These are phyloP conservation scores for Poecilia gillii DNA, from an alignment of 2,797 vertebrate species.

Conservation along the genomic window DNA sequence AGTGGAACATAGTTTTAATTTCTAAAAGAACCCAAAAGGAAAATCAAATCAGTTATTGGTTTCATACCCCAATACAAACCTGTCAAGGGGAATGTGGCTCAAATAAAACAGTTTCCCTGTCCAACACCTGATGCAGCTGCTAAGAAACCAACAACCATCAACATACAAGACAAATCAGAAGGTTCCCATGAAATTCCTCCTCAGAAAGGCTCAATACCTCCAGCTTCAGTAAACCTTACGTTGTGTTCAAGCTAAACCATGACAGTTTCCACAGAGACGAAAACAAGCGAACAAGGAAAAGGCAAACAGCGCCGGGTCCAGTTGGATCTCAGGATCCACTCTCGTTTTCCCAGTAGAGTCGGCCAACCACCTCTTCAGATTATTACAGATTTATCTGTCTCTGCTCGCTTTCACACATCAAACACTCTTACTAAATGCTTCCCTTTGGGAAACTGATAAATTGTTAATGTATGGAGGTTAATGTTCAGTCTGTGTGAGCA, in stretches of 20 bases:
- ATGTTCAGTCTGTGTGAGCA: slow-evolving; percentile 39
- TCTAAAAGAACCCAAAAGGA: too few relatives aligned
- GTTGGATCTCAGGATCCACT: slow-evolving; percentile 21
- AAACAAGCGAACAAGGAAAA: slow-evolving; percentile 14
- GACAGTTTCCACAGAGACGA: neutral
- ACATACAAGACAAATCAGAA: too few relatives aligned
- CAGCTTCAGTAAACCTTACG: neutral
- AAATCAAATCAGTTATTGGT: too few relatives aligned
- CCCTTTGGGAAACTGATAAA: slow-evolving; percentile 58
- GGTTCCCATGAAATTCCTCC: too few relatives aligned
- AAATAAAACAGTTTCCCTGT: too few relatives aligned
- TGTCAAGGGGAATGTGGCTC: too few relatives aligned
- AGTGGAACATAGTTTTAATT: too few relatives aligned
- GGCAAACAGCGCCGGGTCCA: slow-evolving; percentile 33
- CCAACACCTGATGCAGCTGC: too few relatives aligned
- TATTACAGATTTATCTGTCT: slow-evolving; percentile 69
- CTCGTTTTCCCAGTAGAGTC: slow-evolving; percentile 56
- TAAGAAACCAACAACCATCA: too few relatives aligned
- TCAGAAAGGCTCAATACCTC: neutral
- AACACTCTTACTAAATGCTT: slow-evolving; percentile 61
- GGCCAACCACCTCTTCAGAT: slow-evolving; percentile 51
- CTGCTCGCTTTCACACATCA: slow-evolving; percentile 65
- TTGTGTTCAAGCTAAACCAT: neutral
- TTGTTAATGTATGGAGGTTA: slow-evolving; percentile 28
- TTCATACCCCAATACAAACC: too few relatives aligned